Percentiles rank a stretch among this genome's conserved stretches.
phyloP scores from a whole-genome alignment of 2,797 vertebrate genomes.

The Tolypeutes matacus region DNA sequence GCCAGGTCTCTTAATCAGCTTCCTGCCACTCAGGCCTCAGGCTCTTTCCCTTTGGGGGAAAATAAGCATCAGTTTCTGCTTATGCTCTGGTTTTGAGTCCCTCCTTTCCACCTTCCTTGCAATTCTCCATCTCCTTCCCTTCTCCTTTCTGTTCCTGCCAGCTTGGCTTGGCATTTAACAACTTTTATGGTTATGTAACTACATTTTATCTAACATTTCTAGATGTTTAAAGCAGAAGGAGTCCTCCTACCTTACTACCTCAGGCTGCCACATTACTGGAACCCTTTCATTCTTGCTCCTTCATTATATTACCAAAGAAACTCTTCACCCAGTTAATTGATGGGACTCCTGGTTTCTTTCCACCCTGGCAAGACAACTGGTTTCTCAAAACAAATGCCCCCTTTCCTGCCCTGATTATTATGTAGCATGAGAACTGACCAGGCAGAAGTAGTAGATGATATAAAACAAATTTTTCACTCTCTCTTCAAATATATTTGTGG shows the following conservation, averaged over 20 bases:
- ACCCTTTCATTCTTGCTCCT: background rate
- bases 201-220: background rate
- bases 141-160: background rate
- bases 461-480: background rate
- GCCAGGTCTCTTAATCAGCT: background rate
- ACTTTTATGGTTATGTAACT: background rate
- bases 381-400: constrained; percentile 21
- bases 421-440: background rate
- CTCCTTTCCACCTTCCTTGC: background rate
- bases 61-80: background rate
- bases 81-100: background rate
- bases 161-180: background rate
- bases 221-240: background rate
- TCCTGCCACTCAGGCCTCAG: background rate
- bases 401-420: constrained; percentile 1
- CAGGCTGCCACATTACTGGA: background rate
- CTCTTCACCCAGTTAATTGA: background rate
- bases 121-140: background rate
- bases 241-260: background rate
- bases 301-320: constrained; percentile 39
- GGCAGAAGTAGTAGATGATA: background rate
- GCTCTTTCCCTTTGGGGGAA: background rate
- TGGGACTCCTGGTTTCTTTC: constrained; percentile 27
- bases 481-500: background rate
- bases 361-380: background rate